Conservation (phyloP, 2,888 invertebrate species). For the Himalopsyche kuldschensis region DNA sequence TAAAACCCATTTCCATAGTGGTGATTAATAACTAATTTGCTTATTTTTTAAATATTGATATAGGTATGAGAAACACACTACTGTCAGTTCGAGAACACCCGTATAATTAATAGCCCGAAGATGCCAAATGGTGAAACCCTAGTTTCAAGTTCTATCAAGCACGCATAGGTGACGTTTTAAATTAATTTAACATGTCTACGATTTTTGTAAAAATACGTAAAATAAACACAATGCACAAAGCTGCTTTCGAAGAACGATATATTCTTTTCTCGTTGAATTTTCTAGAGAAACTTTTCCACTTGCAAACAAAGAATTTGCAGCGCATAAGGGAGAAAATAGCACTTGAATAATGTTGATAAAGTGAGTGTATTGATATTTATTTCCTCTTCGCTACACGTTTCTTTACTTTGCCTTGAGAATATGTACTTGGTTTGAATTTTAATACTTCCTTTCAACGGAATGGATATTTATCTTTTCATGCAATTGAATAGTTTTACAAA, state of each 20-base stretch:
- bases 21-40: too few species aligned
- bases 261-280: background rate
- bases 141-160: too few species aligned
- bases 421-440: conserved; percentile 18
- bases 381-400: conserved; percentile 15
- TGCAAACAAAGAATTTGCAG: background rate
- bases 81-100: too few species aligned
- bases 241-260: background rate
- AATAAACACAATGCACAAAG: background rate
- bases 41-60: too few species aligned
- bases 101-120: too few species aligned
- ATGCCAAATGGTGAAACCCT: too few species aligned
- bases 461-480: conserved; percentile 5
- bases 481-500: background rate
- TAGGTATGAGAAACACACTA: too few species aligned
- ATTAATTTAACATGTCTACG: too few species aligned
- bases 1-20: too few species aligned
- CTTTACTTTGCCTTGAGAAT: conserved; percentile 16
- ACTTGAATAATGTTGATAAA: conserved; percentile 5
- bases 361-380: conserved; percentile 23
- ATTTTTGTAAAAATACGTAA: too few species aligned
- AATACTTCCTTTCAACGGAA: conserved; percentile 7
- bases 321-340: background rate
- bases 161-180: too few species aligned
- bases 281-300: background rate